Evolutionary conservation across 2,113 vertebrate species (phyloP), one percentile per base, ranked within the genome.

Genomic region (Cercopithecus mona): DNA sequence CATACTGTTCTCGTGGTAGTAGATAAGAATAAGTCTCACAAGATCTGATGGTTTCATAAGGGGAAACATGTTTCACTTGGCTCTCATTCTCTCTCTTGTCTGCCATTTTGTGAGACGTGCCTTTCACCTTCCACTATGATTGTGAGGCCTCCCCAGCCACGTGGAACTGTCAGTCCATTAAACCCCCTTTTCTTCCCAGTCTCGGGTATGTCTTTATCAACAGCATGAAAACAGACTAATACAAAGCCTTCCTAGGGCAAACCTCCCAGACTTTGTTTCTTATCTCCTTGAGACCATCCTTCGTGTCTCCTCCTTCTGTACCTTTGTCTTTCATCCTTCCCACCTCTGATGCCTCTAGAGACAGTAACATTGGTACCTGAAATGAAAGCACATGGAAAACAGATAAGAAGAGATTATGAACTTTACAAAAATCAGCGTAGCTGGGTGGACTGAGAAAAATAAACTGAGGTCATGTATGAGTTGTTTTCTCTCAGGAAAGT

Each of bases 321-420:
- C 13, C 35, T 12, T 96, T 27, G 80, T 80, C 40, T 92, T 95
- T 89, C 55, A 96, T 88, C 43, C 32, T 84, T 95, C 80, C n/a
- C 20, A 70, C 30, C 50, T 81, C 40, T 85, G 32, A 92, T 91
- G 40, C 22, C 32, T 72, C 90, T 75, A 5, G 59, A 96, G 11
- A 17, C 68, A 38, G 73, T 92, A 40, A 79, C 83, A 95, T 75
- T 94, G 32, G 8, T 82, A 9, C 40, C 48, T 92, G 45, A 93
- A 78, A 92, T 91, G 40, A 92, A 95, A 87, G 35, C 88, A 61
- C 35, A 80, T 35, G 27, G 48, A 89, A 95, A 80, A 57, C 2
- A 16, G 5, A 76, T 76, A 75, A 80, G 32, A 97, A 85, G 80
- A 96, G 18, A 90, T 80, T 9, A 43, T 57, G 35, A 23, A 22